Conservation (phyloP, 2,888 invertebrate genomes). For the Caenorhabditis sp. region DNA sequence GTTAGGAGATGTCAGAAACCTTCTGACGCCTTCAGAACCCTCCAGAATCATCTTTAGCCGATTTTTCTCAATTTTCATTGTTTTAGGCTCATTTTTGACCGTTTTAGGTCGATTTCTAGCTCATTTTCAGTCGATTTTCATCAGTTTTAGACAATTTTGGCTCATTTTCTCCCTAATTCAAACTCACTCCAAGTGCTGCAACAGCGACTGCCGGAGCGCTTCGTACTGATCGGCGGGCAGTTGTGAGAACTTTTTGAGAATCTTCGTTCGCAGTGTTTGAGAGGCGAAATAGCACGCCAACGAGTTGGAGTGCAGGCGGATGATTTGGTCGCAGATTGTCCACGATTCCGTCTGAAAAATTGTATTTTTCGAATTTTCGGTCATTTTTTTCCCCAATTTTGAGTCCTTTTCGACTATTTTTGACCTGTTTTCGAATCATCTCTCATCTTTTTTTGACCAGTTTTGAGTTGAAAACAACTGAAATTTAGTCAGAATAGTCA, state of each 20-base stretch:
- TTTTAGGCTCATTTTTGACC: too few relatives aligned
- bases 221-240: slow-evolving; percentile 84
- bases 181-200: slow-evolving; percentile 88
- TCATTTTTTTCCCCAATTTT: background rate
- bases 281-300: slow-evolving; percentile 91
- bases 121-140: background rate
- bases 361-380: too few relatives aligned
- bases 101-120: too few relatives aligned
- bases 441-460: background rate
- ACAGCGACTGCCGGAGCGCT: slow-evolving; percentile 92
- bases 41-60: too few relatives aligned
- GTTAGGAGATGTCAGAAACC: too few relatives aligned
- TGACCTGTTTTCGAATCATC: background rate
- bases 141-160: too few relatives aligned
- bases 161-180: background rate
- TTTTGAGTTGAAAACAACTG: too few relatives aligned
- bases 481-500: too few relatives aligned
- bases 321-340: slow-evolving; percentile 95
- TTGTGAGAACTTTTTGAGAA: slow-evolving; percentile 70
- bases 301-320: slow-evolving; percentile 89
- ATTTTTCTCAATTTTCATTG: too few relatives aligned
- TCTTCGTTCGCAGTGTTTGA: slow-evolving; percentile 91
- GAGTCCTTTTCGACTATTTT: background rate
- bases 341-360: slow-evolving; percentile 93
- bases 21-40: too few relatives aligned